These are phyloP conservation scores for Cercopithecus diana DNA, from an alignment of 2,797 vertebrate species.

Conservation along the genomic window DNA sequence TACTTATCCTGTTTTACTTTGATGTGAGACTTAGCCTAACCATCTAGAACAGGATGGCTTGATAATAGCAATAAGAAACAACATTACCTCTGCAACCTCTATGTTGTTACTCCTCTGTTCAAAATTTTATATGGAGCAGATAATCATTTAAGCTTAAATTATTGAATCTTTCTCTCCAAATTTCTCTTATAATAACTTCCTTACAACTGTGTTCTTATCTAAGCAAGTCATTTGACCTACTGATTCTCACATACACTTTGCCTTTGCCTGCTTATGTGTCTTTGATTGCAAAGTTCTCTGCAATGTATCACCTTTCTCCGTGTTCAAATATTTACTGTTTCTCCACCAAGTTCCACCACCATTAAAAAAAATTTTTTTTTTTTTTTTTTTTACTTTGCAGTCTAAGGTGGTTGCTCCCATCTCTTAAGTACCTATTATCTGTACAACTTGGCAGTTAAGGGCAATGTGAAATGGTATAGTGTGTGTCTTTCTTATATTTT, in stretches of 20 bases:
- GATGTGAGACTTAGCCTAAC: not conserved
- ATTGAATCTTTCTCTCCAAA: not conserved
- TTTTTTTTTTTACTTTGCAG: not conserved
- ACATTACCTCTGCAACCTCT: not conserved
- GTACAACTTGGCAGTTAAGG: not conserved
- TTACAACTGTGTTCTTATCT: not conserved
- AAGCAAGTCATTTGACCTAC: not conserved
- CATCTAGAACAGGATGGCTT: not conserved
- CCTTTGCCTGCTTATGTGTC: not conserved
- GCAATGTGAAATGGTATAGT: not conserved
- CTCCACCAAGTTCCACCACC: not conserved
- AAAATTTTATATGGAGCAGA: not conserved
- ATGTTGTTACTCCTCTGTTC: not conserved
- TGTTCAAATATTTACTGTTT: not conserved
- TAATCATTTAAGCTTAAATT: not conserved
- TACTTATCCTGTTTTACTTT: not conserved
- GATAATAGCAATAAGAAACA: not conserved
- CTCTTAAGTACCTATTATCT: not conserved
- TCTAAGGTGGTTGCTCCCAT: not conserved
- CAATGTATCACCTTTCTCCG: not conserved
- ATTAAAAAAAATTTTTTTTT: not conserved
- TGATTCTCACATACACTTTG: not conserved
- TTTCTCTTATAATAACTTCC: not conserved
- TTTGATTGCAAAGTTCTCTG: not conserved
- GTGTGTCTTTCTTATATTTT: conserved; percentile 3